Base-by-base conservation (phyloP, 1,140 invertebrate species). In the Lanistes nyassanus region DNA sequence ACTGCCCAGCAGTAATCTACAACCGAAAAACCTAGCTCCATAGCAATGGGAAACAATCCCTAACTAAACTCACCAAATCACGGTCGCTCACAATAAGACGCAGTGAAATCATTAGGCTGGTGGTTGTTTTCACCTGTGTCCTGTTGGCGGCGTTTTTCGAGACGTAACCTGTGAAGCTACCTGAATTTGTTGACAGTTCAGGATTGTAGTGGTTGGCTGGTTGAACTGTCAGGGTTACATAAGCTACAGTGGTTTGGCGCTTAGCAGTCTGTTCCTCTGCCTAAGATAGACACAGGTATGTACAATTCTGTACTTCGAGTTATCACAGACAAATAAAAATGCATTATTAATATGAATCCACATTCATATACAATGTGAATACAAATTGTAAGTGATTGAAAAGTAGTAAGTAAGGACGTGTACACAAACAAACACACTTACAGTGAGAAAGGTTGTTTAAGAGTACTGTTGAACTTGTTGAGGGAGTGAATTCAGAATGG, bases 21-120 rank as follows among this genome's bases (percentile, higher is more conserved):
- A 69, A 26, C n/a, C 29, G 11, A 69, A 3, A 69, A 21, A 23
- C 0, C 1, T 60, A 9, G 9, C n/a, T n/a, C n/a, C n/a, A n/a
- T n/a, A n/a, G n/a, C n/a, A n/a, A n/a, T n/a, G n/a, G n/a, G n/a
- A n/a, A n/a, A n/a, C n/a, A n/a, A n/a, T 21, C 39, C 3, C 1
- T 42, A n/a, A n/a, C n/a, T n/a, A n/a, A 42, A 55, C 70, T 26
- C 56, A 72, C 70, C 55, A 72, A 21, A 72, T 72, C 70, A 42
- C 19, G 0, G 42, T 72, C 70, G 3, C 34, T 42, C 31, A 72
- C 37, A 26, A 39, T 11, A n/a, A 72, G 37, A 23, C 13, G 34
- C 21, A 72, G 56, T 37, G 26, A 5, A 26, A 29, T n/a, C 0
- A 7, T 31, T n/a, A 72, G 37, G 11, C 1, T 13, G 7, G 26